Conservation (phyloP, 2,797 vertebrate species). For the Paramormyrops hopkinsi region DNA sequence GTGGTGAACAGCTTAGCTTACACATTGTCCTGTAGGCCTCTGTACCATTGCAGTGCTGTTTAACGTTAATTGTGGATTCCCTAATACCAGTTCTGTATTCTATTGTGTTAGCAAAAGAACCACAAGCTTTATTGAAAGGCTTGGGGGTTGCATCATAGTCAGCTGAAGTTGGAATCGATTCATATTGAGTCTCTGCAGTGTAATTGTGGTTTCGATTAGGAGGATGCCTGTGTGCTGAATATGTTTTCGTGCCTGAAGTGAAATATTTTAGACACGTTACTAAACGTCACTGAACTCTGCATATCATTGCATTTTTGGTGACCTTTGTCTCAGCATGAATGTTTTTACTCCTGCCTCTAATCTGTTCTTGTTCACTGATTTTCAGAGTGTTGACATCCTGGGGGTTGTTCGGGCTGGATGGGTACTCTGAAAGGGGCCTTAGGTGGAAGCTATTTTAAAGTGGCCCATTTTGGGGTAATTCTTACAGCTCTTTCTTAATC, state of each 20-base stretch:
- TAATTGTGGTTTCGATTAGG: not conserved
- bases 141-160: not conserved
- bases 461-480: not conserved
- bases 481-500: not conserved
- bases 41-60: conserved; percentile 22
- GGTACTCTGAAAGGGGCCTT: not conserved
- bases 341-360: not conserved
- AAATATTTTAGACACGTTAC: not conserved
- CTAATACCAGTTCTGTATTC: not conserved
- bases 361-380: not conserved
- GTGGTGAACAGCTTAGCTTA: not conserved
- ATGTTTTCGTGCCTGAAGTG: not conserved
- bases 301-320: not conserved
- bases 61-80: not conserved
- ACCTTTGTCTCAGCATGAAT: not conserved
- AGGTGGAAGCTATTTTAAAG: not conserved
- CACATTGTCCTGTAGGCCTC: conserved; percentile 36
- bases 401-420: not conserved
- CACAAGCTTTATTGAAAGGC: not conserved
- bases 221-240: not conserved
- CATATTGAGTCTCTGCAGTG: not conserved
- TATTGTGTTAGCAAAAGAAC: not conserved
- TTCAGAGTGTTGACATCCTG: not conserved
- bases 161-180: not conserved
- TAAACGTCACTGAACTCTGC: not conserved